Evolutionary conservation across 2,888 invertebrate species (phyloP), one percentile per base, ranked within the genome.

Genomic region (Plagiodera versicolora): DNA sequence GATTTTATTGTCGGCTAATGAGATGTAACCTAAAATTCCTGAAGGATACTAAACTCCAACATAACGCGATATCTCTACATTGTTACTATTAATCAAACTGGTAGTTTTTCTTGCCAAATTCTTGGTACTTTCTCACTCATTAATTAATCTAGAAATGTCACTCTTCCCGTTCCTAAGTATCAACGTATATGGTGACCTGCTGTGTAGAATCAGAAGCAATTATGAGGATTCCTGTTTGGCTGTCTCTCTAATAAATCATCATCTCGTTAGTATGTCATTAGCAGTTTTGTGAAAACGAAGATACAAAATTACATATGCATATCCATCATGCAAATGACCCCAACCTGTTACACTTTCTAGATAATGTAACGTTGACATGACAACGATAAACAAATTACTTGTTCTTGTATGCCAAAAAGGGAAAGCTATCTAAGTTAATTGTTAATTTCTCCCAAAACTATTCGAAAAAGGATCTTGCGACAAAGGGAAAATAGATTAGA

Each of bases 271-370:
- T 39, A 44, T 20, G 48, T 28, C 59, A 59, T 54, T 24, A 55
- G 49, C 19, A 56, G 35, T 57, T 61, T 61, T 50, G 57, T 61
- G 53, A 24, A 61, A 57, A 53, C 39, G 53, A 54, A 18, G 49
- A 55, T 39, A 51, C 53, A 35, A 52, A 60, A 60, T 60, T 60
- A 52, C 19, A 60, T 51, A 55, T 32, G 39, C 52, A 39, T 54
- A 50, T 30, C 19, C 4, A 51, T 51, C 60, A 60, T 57, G 57
- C 46, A 61, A 61, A 61, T 61, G 53, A 45, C 30, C 24, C 28
- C 35, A 53, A 46, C 57, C 45, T 54, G 61, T 57, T 61, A 61
- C 61, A 61, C 61, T 61, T 61, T 61, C 61, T 59, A 59, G 39
- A 30, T 57, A 57, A 61, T 57, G 20, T 60, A 35, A 56, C 35